These are phyloP conservation scores for Yponomeuta cagnagella DNA, from an alignment of 2,888 invertebrate species.

Conservation along the genomic window DNA sequence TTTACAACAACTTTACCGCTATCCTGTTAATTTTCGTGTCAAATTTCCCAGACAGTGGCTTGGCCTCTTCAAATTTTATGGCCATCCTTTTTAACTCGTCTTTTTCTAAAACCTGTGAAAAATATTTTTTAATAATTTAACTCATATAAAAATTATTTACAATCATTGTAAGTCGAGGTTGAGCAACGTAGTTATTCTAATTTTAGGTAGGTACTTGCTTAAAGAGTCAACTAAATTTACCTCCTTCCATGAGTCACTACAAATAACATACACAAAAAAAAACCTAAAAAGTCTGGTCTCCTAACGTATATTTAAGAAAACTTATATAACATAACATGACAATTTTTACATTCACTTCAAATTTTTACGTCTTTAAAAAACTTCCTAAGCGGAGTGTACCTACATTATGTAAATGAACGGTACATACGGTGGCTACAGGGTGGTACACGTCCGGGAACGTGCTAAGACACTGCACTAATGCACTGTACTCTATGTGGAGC, in stretches of 20 bases:
- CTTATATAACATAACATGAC: too few relatives aligned
- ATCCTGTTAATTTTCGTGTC: slow-evolving; percentile 57
- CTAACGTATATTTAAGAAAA: too few relatives aligned
- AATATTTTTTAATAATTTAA: too few relatives aligned
- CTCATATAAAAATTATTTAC: too few relatives aligned
- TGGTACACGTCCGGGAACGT: slow-evolving; percentile 62
- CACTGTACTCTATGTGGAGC: slow-evolving; percentile 62
- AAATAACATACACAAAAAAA: too few relatives aligned
- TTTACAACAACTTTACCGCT: slow-evolving; percentile 37
- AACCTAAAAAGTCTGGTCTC: too few relatives aligned
- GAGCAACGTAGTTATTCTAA: too few relatives aligned
- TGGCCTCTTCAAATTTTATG: slow-evolving; percentile 46
- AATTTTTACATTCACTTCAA: too few relatives aligned
- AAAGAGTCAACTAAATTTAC: too few relatives aligned
- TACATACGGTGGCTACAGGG: slow-evolving; percentile 1
- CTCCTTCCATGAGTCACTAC: too few relatives aligned
- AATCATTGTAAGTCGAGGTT: too few relatives aligned
- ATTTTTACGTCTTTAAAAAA: background rate
- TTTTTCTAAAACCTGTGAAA: slow-evolving; percentile 40
- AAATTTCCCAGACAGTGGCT: slow-evolving; percentile 49
- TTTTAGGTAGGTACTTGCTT: too few relatives aligned
- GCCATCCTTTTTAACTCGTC: slow-evolving; percentile 33
- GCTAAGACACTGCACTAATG: slow-evolving; percentile 64
- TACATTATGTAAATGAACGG: slow-evolving; percentile 2
- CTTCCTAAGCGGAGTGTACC: background rate